These are phyloP conservation scores for Drosophila watanabei DNA, from an alignment of 1,140 invertebrate genomes.

Conservation along the genomic window DNA sequence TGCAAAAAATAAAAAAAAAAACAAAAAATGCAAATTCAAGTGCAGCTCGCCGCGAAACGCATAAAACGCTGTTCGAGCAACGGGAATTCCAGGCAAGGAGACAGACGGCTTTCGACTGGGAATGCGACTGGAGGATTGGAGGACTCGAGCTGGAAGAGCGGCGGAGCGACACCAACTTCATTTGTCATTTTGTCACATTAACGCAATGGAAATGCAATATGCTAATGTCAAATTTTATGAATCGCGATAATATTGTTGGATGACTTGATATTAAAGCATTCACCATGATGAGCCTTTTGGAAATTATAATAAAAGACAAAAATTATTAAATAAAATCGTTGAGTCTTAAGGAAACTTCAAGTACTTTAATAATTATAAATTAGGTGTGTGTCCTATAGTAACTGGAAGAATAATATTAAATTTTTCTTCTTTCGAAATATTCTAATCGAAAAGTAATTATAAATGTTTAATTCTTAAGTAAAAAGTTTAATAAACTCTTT, in stretches of 20 bases:
- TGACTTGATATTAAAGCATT: slow-evolving; percentile 58
- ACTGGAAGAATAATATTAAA: fast-evolving
- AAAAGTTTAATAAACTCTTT: neutral
- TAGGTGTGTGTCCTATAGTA: too few species aligned
- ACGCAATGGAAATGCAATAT: slow-evolving; percentile 84
- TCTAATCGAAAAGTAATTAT: neutral
- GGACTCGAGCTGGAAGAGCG: neutral
- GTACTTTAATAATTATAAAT: too few species aligned
- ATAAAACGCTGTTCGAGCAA: slow-evolving; percentile 54
- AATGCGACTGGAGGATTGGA: slow-evolving; percentile 20
- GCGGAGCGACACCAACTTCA: slow-evolving; percentile 59
- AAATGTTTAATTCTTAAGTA: neutral
- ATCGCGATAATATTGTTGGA: slow-evolving; percentile 62
- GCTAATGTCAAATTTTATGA: slow-evolving; percentile 83
- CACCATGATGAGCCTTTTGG: neutral
- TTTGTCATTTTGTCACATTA: slow-evolving; percentile 84
- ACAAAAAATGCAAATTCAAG: slow-evolving; percentile 66
- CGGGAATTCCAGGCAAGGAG: slow-evolving; percentile 16
- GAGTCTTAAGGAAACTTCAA: neutral
- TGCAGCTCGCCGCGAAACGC: slow-evolving; percentile 73
- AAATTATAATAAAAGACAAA: neutral
- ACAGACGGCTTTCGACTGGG: slow-evolving; percentile 45
- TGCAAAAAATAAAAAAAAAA: slow-evolving; percentile 28
- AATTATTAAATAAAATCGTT: neutral
- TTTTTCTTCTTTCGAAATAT: neutral